A percentile compares a stretch with the other conserved stretches of the same genome.
phyloP scores from a whole-genome alignment of 2,113 vertebrate genomes.

The Pterocles burchelli region DNA sequence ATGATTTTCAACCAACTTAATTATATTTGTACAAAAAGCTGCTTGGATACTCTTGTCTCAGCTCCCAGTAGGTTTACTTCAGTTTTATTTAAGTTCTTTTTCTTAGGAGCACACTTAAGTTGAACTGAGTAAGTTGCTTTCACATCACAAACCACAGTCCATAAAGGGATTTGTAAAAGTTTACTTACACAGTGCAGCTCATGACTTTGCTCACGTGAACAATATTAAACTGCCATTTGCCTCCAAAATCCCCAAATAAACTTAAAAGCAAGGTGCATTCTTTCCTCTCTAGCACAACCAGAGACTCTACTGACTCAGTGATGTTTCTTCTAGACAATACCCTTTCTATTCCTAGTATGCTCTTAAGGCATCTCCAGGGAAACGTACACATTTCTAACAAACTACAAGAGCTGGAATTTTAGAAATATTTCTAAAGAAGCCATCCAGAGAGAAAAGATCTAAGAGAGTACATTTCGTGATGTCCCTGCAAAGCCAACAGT shows the following conservation, averaged over 20 bases:
- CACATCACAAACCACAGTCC: not conserved
- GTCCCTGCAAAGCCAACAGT: not conserved
- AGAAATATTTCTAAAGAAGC: not conserved
- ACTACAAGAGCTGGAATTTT: not conserved
- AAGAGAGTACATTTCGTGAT: not conserved
- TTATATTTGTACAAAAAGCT: not conserved
- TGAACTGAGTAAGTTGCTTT: constrained; percentile 9
- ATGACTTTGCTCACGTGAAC: not conserved
- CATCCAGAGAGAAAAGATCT: not conserved
- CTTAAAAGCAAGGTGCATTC: not conserved
- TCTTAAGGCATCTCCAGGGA: not conserved
- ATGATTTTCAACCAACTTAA: not conserved
- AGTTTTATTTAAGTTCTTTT: not conserved
- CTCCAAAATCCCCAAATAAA: not conserved
- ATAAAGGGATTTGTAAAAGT: constrained; percentile 37
- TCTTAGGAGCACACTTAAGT: not conserved
- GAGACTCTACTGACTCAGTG: not conserved
- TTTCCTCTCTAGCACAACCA: not conserved
- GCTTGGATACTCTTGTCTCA: not conserved
- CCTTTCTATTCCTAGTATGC: not conserved
- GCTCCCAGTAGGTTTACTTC: not conserved
- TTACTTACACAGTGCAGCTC: not conserved
- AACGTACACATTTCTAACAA: not conserved
- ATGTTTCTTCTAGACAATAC: not conserved
- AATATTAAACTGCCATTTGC: not conserved